Conservation (phyloP, 1,140 invertebrate genomes). For the Drosophila kohkoa region DNA sequence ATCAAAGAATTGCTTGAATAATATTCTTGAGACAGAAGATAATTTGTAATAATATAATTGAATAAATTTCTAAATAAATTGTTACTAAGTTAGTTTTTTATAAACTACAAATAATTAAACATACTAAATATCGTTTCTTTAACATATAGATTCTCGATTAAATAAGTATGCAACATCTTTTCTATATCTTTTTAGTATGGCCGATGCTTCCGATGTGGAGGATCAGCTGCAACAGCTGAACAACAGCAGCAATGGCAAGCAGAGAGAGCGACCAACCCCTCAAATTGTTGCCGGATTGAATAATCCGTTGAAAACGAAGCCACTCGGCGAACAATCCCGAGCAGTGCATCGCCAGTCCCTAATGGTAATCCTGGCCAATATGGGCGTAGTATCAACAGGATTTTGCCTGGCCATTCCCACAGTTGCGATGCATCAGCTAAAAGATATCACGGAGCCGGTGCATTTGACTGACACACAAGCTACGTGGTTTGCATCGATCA, state of each 20-base stretch:
- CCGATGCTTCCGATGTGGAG: constrained; percentile 7
- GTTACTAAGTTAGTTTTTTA: no score
- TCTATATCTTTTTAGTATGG: neutral
- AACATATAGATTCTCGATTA: neutral
- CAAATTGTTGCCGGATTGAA: constrained; percentile 62
- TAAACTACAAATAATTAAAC: no score
- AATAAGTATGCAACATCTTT: no score
- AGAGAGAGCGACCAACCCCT: constrained; percentile 10
- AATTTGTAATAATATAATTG: no score
- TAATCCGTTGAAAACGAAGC: constrained; percentile 40
- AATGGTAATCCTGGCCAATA: constrained; percentile 76
- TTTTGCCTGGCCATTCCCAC: constrained; percentile 75
- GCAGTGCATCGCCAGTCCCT: constrained; percentile 68
- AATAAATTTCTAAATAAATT: no score
- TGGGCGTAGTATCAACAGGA: constrained; percentile 73
- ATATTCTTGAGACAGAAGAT: no score
- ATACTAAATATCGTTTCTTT: neutral
- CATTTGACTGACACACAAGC: constrained; percentile 57
- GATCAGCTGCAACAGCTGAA: constrained; percentile 27
- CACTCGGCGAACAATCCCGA: constrained; percentile 67
- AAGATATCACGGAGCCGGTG: constrained; percentile 43
- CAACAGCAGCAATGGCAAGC: neutral
- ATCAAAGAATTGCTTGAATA: no score
- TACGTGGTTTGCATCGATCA: constrained; percentile 81
- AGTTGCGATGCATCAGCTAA: constrained; percentile 63